Percentiles rank a stretch among this genome's conserved stretches.
phyloP scores from a whole-genome alignment of 1,140 invertebrate species.

The Heliothis virescens region DNA sequence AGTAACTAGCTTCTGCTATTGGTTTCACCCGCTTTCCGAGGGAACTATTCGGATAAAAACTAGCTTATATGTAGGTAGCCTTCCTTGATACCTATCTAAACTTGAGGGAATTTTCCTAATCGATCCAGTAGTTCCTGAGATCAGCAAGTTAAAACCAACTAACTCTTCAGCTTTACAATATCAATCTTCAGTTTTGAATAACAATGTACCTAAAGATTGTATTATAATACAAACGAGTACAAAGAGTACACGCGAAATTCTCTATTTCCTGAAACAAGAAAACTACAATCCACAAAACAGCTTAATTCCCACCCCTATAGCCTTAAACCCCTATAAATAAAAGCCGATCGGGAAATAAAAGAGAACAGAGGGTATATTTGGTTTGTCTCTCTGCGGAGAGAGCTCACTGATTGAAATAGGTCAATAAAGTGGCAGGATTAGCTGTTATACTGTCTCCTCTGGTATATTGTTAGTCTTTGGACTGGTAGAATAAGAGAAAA shows the following conservation, averaged over 20 bases:
- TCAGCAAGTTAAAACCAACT: too few relatives aligned
- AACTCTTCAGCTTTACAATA: too few relatives aligned
- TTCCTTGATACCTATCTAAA: too few relatives aligned
- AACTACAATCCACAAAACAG: slow-evolving; percentile 22
- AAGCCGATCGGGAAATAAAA: slow-evolving; percentile 26
- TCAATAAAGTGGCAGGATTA: neutral
- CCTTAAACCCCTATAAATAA: slow-evolving; percentile 22
- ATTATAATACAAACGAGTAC: neutral
- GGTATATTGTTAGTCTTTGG: neutral
- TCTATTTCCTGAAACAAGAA: neutral
- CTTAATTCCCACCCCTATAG: neutral
- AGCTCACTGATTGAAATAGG: slow-evolving; percentile 19
- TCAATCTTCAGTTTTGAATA: too few relatives aligned
- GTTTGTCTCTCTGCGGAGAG: neutral
- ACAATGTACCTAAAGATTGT: too few relatives aligned
- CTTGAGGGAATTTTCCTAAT: too few relatives aligned
- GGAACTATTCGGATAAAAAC: too few relatives aligned
- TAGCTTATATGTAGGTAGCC: too few relatives aligned
- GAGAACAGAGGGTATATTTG: neutral
- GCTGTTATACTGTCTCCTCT: neutral
- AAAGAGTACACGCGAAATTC: too few relatives aligned
- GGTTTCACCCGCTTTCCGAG: too few relatives aligned
- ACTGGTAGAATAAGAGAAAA: neutral
- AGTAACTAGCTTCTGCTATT: too few relatives aligned
- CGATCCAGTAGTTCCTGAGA: too few relatives aligned